Conservation (phyloP, 2,888 invertebrate genomes). For the Drosophila kanekoi region DNA sequence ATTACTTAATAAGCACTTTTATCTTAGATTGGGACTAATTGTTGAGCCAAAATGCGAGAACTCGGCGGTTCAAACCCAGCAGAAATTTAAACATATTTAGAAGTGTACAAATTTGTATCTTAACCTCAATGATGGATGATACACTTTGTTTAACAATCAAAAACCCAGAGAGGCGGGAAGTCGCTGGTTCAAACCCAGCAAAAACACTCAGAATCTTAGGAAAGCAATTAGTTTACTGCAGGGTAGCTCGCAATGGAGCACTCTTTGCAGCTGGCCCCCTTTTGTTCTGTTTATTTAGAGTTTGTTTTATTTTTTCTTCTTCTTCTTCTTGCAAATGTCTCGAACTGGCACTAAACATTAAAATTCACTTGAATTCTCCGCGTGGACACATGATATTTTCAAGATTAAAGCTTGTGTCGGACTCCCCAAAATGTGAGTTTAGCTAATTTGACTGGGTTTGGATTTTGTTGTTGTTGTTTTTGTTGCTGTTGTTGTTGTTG, state of each 20-base stretch:
- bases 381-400: slow-evolving; percentile 11
- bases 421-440: slow-evolving; percentile 19
- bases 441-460: not conserved
- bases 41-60: too few species aligned
- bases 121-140: too few species aligned
- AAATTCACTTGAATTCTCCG: slow-evolving; percentile 44
- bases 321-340: slow-evolving; percentile 25
- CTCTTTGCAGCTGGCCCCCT: not conserved
- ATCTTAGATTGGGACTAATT: too few species aligned
- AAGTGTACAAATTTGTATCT: too few species aligned
- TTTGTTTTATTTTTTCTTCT: slow-evolving; percentile 4
- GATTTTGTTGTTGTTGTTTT: slow-evolving; percentile 1
- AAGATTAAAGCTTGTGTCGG: slow-evolving; percentile 19
- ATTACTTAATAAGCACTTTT: too few species aligned
- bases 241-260: slow-evolving; percentile 8
- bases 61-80: too few species aligned
- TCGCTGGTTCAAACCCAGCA: too few species aligned
- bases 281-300: slow-evolving; percentile 1
- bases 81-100: too few species aligned
- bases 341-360: slow-evolving; percentile 25
- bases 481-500: not conserved
- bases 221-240: not conserved
- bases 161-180: too few species aligned
- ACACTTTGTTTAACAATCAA: too few species aligned
- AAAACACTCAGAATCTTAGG: too few species aligned